Conservation (phyloP, 2,888 invertebrate species). For the Zygaena filipendulae region DNA sequence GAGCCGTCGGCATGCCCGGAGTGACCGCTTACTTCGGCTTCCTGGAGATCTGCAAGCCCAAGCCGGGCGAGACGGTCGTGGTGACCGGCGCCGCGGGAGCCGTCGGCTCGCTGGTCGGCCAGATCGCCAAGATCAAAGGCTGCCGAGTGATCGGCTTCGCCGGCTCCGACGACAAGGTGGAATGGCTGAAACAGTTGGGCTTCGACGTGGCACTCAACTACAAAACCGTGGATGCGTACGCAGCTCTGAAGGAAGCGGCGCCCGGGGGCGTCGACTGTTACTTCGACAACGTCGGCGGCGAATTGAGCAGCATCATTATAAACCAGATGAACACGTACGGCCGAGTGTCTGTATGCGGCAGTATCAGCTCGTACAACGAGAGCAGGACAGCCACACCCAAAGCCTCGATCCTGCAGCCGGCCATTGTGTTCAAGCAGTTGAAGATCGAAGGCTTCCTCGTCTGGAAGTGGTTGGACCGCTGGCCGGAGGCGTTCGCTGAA, state of each 20-base stretch:
- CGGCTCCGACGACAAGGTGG: conserved; percentile 74
- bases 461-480: conserved; percentile 61
- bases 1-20: conserved; percentile 73
- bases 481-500: conserved; percentile 67
- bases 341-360: conserved; percentile 32
- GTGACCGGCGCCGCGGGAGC: conserved; percentile 78
- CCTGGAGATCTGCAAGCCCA: conserved; percentile 71
- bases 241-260: conserved; percentile 67
- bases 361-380: conserved; percentile 42
- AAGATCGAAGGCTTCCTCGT: conserved; percentile 71
- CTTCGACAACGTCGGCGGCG: conserved; percentile 79
- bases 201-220: conserved; percentile 78
- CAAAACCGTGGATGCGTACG: conserved; percentile 63
- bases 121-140: conserved; percentile 75
- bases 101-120: conserved; percentile 77
- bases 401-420: conserved; percentile 58
- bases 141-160: conserved; percentile 71
- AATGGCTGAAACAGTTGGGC: conserved; percentile 72
- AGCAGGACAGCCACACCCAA: conserved; percentile 26
- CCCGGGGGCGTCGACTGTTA: conserved; percentile 77
- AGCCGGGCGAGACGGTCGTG: conserved; percentile 73
- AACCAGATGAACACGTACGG: conserved; percentile 63
- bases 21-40: conserved; percentile 76
- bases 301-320: conserved; percentile 64
- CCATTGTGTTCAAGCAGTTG: conserved; percentile 66